Evolutionary conservation across 2,113 vertebrate genomes (phyloP), one percentile per base, ranked within the genome.

Genomic region (Chloebia gouldiae): DNA sequence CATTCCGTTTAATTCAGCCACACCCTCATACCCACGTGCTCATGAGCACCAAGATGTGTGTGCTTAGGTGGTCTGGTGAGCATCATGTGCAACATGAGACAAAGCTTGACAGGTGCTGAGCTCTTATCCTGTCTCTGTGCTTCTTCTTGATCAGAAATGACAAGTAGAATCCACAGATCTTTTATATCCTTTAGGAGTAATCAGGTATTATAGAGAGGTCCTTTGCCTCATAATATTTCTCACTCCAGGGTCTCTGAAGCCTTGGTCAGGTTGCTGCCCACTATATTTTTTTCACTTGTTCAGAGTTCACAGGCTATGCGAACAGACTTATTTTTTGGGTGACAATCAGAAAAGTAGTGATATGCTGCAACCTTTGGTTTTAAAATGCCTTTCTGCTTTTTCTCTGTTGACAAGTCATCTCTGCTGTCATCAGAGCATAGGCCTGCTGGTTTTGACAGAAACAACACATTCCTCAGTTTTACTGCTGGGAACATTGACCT

Each of bases 341-440:
- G 35, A 37, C 0, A 0, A 69, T 45, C 19, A 65, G 49, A 93
- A 30, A 78, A 88, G 35, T 28, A 56, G 37, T 31, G 17, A 40
- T n/a, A 40, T 4, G 6, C 40, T 69, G 37, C 53, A 61, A 5
- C 25, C n/a, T 64, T 53, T 88, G 45, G 25, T 23, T 28, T 59
- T 44, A 51, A 9, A 64, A 70, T 18, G 31, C 42, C n/a, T 21
- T 85, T 87, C 87, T 87, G 87, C 44, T 76, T 94, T 87, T 78
- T 49, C 30, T 81, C 40, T 79, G 61, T 37, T 85, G 61, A 53
- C 39, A 91, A 60, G 60, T 60, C 30, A 12, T 35, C 56, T 60
- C 35, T 28, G 40, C 49, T 85, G 27, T 25, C 11, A 0, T 45
- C 0, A 0, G 70, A 72, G 54, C 3, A 1, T 31, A 45, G 31